These are phyloP conservation scores for Schizothorax lantsangensis DNA, from an alignment of 2,797 vertebrate genomes.

Conservation along the genomic window DNA sequence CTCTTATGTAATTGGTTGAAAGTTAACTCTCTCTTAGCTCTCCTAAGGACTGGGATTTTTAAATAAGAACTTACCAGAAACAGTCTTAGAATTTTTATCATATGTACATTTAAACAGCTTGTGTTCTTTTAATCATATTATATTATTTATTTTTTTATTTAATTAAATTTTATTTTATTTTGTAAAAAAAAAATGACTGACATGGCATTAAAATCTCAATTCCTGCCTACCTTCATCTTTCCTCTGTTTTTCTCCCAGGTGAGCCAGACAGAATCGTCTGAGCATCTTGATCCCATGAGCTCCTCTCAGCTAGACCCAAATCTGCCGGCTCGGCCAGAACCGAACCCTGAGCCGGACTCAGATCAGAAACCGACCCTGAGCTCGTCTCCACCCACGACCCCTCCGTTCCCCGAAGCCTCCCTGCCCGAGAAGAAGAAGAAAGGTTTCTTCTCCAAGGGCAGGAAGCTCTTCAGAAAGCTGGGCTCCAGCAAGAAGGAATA, in stretches of 20 bases:
- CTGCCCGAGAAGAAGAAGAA: conserved; percentile 84
- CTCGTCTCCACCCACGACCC: conserved; percentile 50
- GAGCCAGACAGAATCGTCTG: conserved; percentile 59
- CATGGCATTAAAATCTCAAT: background rate
- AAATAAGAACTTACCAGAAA: background rate
- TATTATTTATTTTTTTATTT: background rate
- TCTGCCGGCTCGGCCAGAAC: conserved; percentile 4
- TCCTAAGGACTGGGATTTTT: background rate
- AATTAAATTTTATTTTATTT: background rate
- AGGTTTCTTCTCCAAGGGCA: conserved; percentile 91
- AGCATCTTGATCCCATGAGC: conserved; percentile 60
- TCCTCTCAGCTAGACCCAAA: conserved; percentile 52
- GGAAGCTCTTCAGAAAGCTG: conserved; percentile 89
- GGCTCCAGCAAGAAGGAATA: conserved; percentile 89
- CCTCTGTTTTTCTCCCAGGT: conserved; percentile 68
- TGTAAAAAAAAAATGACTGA: background rate
- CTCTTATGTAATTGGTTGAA: background rate
- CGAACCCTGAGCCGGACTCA: conserved; percentile 19
- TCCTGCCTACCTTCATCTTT: background rate
- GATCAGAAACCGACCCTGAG: conserved; percentile 44
- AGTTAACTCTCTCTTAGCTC: background rate
- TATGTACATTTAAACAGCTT: background rate
- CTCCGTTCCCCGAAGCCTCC: conserved; percentile 61
- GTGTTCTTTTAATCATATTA: background rate
- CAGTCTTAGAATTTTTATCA: background rate